Conservation (phyloP, 2,888 invertebrate species). For the Stenichneumon culpator region DNA sequence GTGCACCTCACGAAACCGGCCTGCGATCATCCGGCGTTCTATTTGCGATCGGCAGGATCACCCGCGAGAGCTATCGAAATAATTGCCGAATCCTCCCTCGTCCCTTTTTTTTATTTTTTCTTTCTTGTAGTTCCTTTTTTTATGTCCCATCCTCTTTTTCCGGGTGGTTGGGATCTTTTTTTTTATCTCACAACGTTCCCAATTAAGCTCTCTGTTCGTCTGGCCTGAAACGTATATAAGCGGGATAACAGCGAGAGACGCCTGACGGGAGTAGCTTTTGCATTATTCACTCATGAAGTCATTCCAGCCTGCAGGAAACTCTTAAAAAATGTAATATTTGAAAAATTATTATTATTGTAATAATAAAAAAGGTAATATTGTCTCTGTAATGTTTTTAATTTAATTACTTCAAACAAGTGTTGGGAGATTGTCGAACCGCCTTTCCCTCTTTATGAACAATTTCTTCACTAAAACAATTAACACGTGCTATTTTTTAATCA, state of each 20-base stretch:
- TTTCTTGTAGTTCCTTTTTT: slow-evolving; percentile 2
- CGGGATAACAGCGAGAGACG: not conserved
- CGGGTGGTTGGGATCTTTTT: not conserved
- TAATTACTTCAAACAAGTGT: not conserved
- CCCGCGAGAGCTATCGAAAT: slow-evolving; percentile 43
- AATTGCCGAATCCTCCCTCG: slow-evolving; percentile 43
- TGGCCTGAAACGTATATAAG: not conserved
- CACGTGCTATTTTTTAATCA: not conserved
- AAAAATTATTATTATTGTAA: not conserved
- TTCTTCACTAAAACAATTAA: too few species aligned
- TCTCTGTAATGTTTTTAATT: not conserved
- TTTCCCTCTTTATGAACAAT: too few species aligned
- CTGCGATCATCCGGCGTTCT: slow-evolving; percentile 27
- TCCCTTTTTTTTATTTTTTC: not conserved
- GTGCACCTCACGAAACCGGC: slow-evolving; percentile 20
- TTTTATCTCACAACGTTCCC: not conserved
- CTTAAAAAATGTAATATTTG: not conserved
- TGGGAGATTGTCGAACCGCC: too few species aligned
- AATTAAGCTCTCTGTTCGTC: slow-evolving; percentile 11
- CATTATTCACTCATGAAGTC: not conserved
- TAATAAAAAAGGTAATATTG: not conserved
- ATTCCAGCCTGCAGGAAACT: not conserved
- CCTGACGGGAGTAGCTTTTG: not conserved
- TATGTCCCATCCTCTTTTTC: not conserved
- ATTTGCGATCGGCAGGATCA: slow-evolving; percentile 32